phyloP scores from a whole-genome alignment of 2,113 vertebrate genomes.

The Clarias macrocephalus region DNA sequence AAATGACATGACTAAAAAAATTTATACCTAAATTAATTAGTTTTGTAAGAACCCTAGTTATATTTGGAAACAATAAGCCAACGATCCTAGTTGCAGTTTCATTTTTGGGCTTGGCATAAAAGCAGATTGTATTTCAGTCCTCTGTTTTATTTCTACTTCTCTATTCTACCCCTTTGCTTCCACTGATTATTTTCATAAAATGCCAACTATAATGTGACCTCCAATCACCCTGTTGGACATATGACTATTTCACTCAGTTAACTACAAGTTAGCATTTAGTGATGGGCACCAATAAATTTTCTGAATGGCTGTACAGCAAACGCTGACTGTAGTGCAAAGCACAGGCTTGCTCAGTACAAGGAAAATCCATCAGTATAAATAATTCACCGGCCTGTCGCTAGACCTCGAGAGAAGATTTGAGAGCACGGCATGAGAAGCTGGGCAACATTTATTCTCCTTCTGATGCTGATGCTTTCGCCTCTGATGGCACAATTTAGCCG shows the following conservation, averaged over 20 bases:
- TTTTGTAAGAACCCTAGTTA: background rate
- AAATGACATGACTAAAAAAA: no score
- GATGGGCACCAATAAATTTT: constrained; percentile 15
- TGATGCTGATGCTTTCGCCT: constrained; percentile 15
- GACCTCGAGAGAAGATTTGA: constrained; percentile 61
- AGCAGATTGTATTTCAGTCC: background rate
- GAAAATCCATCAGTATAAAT: constrained; percentile 79
- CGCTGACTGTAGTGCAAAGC: constrained; percentile 64
- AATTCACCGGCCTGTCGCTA: constrained; percentile 68
- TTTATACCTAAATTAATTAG: background rate
- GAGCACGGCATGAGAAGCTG: constrained; percentile 64
- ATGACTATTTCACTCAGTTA: constrained; percentile 15
- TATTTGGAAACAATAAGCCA: background rate
- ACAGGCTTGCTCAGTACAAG: constrained; percentile 58
- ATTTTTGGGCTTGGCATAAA: background rate
- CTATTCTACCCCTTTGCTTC: background rate
- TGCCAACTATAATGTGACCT: constrained; percentile 13
- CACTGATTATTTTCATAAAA: constrained; percentile 11
- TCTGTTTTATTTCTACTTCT: constrained; percentile 3
- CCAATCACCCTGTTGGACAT: background rate
- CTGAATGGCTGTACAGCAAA: constrained; percentile 33
- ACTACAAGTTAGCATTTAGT: constrained; percentile 20
- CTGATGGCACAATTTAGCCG: constrained; percentile 33
- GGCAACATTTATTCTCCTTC: constrained; percentile 59
- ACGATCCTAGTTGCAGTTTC: background rate